Percentiles rank a stretch among this genome's conserved stretches.
Evolutionary conservation across 2,797 vertebrate species (phyloP).

Genomic region (Pampus argenteus): DNA sequence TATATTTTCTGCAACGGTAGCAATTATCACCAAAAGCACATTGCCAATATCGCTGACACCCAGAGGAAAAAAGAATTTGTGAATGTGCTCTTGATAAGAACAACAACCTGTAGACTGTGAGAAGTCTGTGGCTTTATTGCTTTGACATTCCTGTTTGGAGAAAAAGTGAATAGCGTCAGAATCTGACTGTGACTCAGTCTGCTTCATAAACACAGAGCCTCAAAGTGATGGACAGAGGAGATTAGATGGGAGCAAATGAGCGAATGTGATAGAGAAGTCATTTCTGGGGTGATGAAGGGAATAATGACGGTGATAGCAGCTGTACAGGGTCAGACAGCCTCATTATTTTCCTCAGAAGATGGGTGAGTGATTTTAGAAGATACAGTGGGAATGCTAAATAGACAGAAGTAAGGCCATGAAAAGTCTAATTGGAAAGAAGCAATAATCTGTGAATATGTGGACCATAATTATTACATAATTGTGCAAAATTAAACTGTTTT

Average conservation of each 20-base stretch:
- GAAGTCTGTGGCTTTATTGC: neutral
- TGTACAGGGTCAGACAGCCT: conserved; percentile 20
- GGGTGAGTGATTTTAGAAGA: conserved; percentile 13
- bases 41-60: neutral
- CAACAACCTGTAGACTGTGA: neutral
- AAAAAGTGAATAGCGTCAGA: neutral
- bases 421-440: conserved; percentile 3
- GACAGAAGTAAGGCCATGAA: conserved; percentile 9
- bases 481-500: conserved; percentile 7
- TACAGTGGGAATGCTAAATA: conserved; percentile 19
- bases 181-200: conserved; percentile 28
- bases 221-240: conserved; percentile 25
- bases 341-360: conserved; percentile 15
- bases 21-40: neutral
- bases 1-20: neutral
- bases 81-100: neutral
- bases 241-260: neutral
- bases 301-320: conserved; percentile 41
- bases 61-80: neutral
- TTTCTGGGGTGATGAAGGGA: conserved; percentile 30
- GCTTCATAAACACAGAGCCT: conserved; percentile 13
- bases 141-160: neutral
- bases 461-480: conserved; percentile 2
- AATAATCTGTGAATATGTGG: conserved; percentile 7
- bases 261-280: conserved; percentile 19